Evolutionary conservation across 2,888 invertebrate genomes (phyloP), one percentile per base, ranked within the genome.

Genomic region (Rhogogaster chlorosoma): DNA sequence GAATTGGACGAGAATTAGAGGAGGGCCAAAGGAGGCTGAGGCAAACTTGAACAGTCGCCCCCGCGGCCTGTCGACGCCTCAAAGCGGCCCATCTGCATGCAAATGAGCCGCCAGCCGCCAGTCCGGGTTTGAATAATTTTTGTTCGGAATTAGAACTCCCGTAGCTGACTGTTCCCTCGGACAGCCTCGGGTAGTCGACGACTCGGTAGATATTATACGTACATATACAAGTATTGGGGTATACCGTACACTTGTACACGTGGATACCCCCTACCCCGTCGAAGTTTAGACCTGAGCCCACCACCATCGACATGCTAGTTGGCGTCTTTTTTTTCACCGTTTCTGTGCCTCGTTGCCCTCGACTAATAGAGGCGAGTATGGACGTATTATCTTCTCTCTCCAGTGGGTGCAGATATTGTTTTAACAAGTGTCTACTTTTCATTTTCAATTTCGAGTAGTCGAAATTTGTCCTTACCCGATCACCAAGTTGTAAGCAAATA

Each of bases 1-100:
- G 61, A 67, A 70, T 45, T 45, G 83, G 45, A 83, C n/a, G 67
- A 83, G 70, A 83, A 83, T 83, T 32, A 71, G 22, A 57, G 78
- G 84, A 78, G 38, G 84, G 26, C 64, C 77, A 29, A 61, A 42
- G 77, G 36, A 64, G 77, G 77, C 77, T 84, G 64, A 64, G 77
- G 67, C 73, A 61, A 80, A 82, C 84, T 57, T 67, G 78, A 84
- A 80, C 84, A 42, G 82, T 85, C 84, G 84, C 84, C 84, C 84
- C 84, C 84, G 84, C 84, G 84, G 84, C 84, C 84, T 85, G 82
- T 85, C 84, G 84, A 85, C 84, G 82, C 84, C 84, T 85, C 84
- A 85, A 85, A 85, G 84, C 57, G 84, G 67, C 84, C 84, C 84
- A 85, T 85, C 84, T 85, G 82, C 84, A 85, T 85, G 84, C 82